These are phyloP conservation scores for Litocranius walleri DNA, from an alignment of 2,113 vertebrate species.

Conservation along the genomic window DNA sequence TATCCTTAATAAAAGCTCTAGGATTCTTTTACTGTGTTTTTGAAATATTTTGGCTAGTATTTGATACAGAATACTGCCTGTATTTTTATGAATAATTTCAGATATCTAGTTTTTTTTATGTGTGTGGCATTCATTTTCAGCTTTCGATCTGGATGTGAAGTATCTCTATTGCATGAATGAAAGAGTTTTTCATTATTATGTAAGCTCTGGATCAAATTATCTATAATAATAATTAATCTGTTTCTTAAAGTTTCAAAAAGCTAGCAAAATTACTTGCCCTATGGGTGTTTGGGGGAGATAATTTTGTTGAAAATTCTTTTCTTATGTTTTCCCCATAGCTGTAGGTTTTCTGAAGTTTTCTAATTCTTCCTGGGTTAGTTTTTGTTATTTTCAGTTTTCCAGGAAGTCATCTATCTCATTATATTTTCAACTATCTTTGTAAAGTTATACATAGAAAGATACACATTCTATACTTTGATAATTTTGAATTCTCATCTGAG, in stretches of 20 bases:
- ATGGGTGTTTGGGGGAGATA: not conserved
- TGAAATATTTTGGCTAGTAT: not conserved
- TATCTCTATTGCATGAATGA: not conserved
- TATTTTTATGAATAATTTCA: not conserved
- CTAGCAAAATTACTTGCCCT: not conserved
- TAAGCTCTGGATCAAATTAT: not conserved
- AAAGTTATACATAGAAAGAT: not conserved
- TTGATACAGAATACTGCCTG: not conserved
- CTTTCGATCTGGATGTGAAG: not conserved
- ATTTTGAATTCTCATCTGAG: not conserved
- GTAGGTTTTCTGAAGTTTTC: not conserved
- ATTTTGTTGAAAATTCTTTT: not conserved
- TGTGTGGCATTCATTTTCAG: not conserved
- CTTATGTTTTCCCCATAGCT: not conserved
- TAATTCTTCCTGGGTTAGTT: constrained; percentile 16
- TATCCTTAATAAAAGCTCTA: not conserved
- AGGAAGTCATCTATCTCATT: not conserved
- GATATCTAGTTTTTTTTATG: not conserved
- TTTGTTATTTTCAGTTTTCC: constrained; percentile 31
- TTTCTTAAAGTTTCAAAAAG: not conserved
- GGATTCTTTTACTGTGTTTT: not conserved
- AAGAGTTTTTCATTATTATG: not conserved
- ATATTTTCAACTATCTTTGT: not conserved
- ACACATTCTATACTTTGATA: not conserved
- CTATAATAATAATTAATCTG: not conserved